Conservation (phyloP, 2,797 vertebrate species). For the Arremon brunneinucha region DNA sequence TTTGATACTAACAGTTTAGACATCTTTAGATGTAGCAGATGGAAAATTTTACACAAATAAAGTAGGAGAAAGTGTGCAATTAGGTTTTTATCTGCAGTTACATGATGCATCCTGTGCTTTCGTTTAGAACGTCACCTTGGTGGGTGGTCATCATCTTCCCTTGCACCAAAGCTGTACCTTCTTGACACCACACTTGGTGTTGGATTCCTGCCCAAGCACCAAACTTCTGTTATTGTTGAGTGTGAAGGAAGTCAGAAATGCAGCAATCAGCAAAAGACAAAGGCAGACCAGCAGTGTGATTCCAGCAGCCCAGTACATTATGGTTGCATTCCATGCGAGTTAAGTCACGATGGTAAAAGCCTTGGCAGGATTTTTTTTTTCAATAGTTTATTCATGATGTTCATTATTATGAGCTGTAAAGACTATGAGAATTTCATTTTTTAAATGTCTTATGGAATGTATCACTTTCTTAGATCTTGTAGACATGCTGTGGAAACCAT, state of each 20-base stretch:
- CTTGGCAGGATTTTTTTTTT: constrained; percentile 73
- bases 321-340: constrained; percentile 77
- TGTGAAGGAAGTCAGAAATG: constrained; percentile 73
- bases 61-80: constrained; percentile 87
- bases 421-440: constrained; percentile 81
- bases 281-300: constrained; percentile 67
- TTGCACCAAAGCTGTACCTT: constrained; percentile 73
- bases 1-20: constrained; percentile 88
- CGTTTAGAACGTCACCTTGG: constrained; percentile 79
- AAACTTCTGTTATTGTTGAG: constrained; percentile 79
- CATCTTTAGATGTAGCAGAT: constrained; percentile 88
- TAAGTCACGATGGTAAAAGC: constrained; percentile 79
- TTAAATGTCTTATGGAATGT: constrained; percentile 82
- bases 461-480: constrained; percentile 87
- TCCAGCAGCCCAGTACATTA: constrained; percentile 74
- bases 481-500: constrained; percentile 91
- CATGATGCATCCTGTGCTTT: constrained; percentile 78
- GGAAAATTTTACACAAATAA: constrained; percentile 89
- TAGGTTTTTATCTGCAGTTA: constrained; percentile 83
- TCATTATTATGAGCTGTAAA: constrained; percentile 84
- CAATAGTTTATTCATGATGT: constrained; percentile 80
- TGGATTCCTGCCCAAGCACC: constrained; percentile 75
- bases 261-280: constrained; percentile 74
- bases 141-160: constrained; percentile 79
- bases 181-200: constrained; percentile 73